Evolutionary conservation across 2,113 vertebrate genomes (phyloP).

Genomic region (Chaetops frenatus): DNA sequence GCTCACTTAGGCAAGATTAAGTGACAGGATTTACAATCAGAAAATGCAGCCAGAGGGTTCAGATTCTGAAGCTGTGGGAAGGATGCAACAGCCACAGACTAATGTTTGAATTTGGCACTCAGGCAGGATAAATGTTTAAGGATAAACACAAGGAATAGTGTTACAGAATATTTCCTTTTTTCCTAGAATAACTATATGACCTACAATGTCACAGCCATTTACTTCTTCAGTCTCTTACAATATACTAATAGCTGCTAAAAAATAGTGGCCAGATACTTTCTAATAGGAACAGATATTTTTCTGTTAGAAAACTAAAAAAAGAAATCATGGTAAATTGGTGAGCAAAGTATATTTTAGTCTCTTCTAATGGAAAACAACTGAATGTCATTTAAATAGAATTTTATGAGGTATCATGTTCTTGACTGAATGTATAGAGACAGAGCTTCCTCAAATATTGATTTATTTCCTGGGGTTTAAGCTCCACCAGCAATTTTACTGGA

Average conservation of each 20-base stretch:
- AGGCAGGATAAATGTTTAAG: neutral
- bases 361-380: neutral
- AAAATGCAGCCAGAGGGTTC: neutral
- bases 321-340: neutral
- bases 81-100: neutral
- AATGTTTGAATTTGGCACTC: neutral
- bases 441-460: neutral
- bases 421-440: neutral
- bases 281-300: neutral
- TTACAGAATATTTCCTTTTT: neutral
- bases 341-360: neutral
- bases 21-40: neutral
- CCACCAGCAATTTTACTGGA: neutral
- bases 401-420: neutral
- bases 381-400: neutral
- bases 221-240: neutral
- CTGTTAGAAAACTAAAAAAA: neutral
- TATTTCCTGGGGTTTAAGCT: neutral
- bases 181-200: neutral
- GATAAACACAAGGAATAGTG: neutral
- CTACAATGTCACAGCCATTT: neutral
- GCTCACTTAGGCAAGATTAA: neutral
- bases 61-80: neutral
- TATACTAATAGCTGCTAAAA: neutral
- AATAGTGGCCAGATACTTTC: neutral